Evolutionary conservation across 2,113 vertebrate genomes (phyloP).

Genomic region (Coracopsis vasa): DNA sequence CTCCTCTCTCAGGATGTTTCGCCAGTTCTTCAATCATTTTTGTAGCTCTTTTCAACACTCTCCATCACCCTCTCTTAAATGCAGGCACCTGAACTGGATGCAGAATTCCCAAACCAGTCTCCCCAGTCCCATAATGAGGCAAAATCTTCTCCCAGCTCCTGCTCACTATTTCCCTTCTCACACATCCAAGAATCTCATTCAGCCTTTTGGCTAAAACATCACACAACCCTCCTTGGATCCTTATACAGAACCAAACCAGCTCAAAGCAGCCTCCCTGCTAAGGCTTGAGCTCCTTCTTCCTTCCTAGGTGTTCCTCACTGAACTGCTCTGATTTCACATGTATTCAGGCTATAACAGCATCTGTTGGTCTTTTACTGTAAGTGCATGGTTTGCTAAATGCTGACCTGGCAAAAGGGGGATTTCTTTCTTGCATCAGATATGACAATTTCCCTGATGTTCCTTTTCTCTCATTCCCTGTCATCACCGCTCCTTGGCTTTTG

Average conservation of each 20-base stretch:
- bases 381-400: neutral
- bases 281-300: neutral
- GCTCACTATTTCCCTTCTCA: neutral
- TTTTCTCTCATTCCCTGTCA: neutral
- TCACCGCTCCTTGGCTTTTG: neutral
- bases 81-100: neutral
- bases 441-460: neutral
- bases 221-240: too few species aligned
- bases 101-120: neutral
- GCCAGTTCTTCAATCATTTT: slow-evolving; percentile 31
- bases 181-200: neutral
- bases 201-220: neutral
- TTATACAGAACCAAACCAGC: neutral
- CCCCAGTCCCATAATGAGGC: neutral
- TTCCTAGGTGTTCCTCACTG: neutral
- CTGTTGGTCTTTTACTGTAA: neutral
- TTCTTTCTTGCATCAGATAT: neutral
- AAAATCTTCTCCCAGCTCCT: neutral
- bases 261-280: neutral
- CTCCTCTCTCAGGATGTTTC: neutral
- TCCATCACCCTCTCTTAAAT: neutral
- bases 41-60: slow-evolving; percentile 34
- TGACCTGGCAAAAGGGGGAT: neutral
- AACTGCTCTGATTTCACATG: neutral
- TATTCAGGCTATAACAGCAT: neutral